These are phyloP conservation scores for Podabrus alpinus DNA, from an alignment of 2,888 invertebrate genomes.

Conservation along the genomic window DNA sequence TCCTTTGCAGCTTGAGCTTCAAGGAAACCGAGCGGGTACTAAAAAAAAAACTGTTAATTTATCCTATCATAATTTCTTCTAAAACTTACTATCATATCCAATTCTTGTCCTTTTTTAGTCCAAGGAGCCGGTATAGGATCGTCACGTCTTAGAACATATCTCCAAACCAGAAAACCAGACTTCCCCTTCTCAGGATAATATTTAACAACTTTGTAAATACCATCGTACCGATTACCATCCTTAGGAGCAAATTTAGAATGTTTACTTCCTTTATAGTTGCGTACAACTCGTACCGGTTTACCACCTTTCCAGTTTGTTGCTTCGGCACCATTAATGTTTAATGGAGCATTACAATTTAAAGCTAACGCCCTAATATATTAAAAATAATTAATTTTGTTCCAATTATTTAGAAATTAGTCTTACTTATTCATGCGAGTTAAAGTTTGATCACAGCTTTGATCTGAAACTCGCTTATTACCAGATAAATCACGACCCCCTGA, in stretches of 20 bases:
- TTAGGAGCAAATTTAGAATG: constrained; percentile 80
- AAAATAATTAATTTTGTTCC: constrained; percentile 5
- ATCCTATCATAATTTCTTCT: neutral
- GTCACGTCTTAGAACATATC: constrained; percentile 75
- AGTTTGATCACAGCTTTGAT: constrained; percentile 78
- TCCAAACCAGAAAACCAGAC: constrained; percentile 81
- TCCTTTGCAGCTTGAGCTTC: constrained; percentile 65
- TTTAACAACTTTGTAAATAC: constrained; percentile 84
- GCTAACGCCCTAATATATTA: constrained; percentile 71
- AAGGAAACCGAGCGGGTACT: constrained; percentile 76
- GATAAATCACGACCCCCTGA: constrained; percentile 83
- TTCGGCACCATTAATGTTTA: constrained; percentile 69
- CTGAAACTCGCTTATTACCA: constrained; percentile 80
- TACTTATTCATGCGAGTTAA: constrained; percentile 78
- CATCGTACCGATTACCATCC: constrained; percentile 80
- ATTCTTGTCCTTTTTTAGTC: constrained; percentile 70
- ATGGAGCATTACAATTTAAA: constrained; percentile 73
- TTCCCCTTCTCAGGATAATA: constrained; percentile 79
- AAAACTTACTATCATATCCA: constrained; percentile 51
- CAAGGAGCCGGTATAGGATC: constrained; percentile 81
- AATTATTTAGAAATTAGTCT: constrained; percentile 27
- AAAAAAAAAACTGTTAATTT: constrained; percentile 29
- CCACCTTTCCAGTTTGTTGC: constrained; percentile 74
- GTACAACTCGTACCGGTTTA: constrained; percentile 77
- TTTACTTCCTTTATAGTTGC: constrained; percentile 74